Base-by-base conservation (phyloP, 1,140 invertebrate species). In the Pomacea maculata region DNA sequence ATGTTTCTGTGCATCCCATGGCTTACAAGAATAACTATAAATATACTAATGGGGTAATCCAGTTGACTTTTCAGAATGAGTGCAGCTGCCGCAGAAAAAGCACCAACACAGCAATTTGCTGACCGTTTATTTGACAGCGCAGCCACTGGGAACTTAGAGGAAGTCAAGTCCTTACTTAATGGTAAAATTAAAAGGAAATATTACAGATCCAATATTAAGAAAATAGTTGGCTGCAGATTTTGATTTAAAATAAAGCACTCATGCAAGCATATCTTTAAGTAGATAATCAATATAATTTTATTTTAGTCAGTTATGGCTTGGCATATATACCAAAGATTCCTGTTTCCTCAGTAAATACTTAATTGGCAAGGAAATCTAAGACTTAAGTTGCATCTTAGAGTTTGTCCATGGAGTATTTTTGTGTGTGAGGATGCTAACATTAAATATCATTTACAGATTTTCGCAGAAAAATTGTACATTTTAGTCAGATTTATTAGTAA, bases 71-170 rank as follows among this genome's bases (percentile, higher is more conserved):
- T 12, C 77, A 78, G 77, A 70, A 78, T 78, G 77, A 78, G 52
- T 70, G 67, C 77, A 57, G 65, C 77, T 29, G 11, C 75, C n/a
- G 65, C 65, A 78, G 77, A 78, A 34, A 78, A 78, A n/a, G 15
- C 64, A 25, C 21, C 70, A 25, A 55, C 19, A 11, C 45, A 70
- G 19, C 65, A 78, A 54, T 54, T 78, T 15, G 70, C 65, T 8
- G 65, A 78, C 77, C 64, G 70, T 68, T 84, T 82, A 25, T 86
- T 85, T 83, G 83, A 86, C 54, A 82, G 75, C 83, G 85, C 85
- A 73, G 82, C 84, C 45, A 84, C 65, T 45, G 85, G 85, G 29
- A 85, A 84, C 61, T 67, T 76, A 65, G 81, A 86, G 11, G 82
- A 83, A 76, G 57, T 86, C 14, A 77, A 67, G 25, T 80, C 82